Percentiles rank a stretch among this genome's conserved stretches.
These are phyloP conservation scores for Allophyes oxyacanthae DNA, from an alignment of 2,888 invertebrate genomes.

Conservation along the genomic window DNA sequence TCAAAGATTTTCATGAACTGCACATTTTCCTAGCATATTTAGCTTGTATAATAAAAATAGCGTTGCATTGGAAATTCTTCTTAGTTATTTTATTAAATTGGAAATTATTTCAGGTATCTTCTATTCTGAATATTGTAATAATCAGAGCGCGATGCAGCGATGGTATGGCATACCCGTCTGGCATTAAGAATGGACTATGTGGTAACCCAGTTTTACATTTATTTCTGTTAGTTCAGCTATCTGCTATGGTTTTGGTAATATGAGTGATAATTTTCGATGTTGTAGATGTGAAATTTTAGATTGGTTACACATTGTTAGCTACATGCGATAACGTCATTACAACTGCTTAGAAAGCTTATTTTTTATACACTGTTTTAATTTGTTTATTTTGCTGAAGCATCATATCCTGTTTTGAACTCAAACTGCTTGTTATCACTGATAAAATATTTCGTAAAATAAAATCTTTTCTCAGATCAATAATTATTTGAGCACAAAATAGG, in stretches of 20 bases:
- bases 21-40: no score
- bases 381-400: constrained; percentile 39
- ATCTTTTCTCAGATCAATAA: not conserved
- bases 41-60: no score
- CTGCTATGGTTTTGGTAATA: constrained; percentile 18
- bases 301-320: constrained; percentile 41
- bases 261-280: constrained; percentile 27
- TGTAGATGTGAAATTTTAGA: constrained; percentile 32
- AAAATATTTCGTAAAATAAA: not conserved
- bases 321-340: constrained; percentile 70
- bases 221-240: constrained; percentile 45
- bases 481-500: constrained; percentile 30
- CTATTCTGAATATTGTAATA: constrained; percentile 30
- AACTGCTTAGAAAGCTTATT: constrained; percentile 48
- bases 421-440: not conserved
- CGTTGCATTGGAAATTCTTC: not conserved
- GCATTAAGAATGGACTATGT: constrained; percentile 40
- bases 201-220: constrained; percentile 54
- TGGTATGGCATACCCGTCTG: constrained; percentile 45
- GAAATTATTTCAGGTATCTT: constrained; percentile 18
- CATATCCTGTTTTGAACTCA: constrained; percentile 42
- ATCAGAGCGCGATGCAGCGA: constrained; percentile 14
- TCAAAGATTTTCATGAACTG: no score
- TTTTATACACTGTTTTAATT: constrained; percentile 42
- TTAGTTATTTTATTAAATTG: constrained; percentile 11